These are phyloP conservation scores for Drosophila nasuta DNA, from an alignment of 1,140 invertebrate genomes.

Conservation along the genomic window DNA sequence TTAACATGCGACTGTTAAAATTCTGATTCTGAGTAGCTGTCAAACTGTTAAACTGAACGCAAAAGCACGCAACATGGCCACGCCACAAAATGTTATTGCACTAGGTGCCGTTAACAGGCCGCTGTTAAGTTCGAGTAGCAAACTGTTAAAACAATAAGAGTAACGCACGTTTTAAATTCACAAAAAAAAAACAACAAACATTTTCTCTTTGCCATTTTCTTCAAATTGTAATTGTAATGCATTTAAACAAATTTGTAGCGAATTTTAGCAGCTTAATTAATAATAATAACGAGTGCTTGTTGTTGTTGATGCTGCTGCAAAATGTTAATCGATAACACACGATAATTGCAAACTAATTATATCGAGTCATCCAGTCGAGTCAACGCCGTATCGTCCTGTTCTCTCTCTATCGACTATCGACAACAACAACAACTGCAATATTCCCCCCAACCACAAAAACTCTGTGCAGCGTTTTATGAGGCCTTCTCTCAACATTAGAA, in stretches of 20 bases:
- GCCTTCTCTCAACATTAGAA: slow-evolving; percentile 79
- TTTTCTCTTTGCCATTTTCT: slow-evolving; percentile 24
- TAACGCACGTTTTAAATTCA: slow-evolving; percentile 32
- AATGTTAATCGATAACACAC: slow-evolving; percentile 29
- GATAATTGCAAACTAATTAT: not conserved
- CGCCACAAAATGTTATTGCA: not conserved
- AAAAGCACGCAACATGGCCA: slow-evolving; percentile 8
- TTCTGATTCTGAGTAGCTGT: slow-evolving; percentile 2
- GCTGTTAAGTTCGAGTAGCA: slow-evolving; percentile 28
- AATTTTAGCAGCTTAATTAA: slow-evolving; percentile 15
- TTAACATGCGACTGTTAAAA: slow-evolving; percentile 20
- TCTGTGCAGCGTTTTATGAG: slow-evolving; percentile 60
- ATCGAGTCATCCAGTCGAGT: slow-evolving; percentile 12
- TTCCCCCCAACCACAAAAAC: slow-evolving; percentile 8
- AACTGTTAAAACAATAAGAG: slow-evolving; percentile 18
- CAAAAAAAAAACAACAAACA: not conserved
- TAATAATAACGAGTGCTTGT: slow-evolving; percentile 3
- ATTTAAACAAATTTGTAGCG: slow-evolving; percentile 28
- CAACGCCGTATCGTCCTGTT: not conserved
- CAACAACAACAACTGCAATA: not conserved
- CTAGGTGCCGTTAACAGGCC: slow-evolving; percentile 30
- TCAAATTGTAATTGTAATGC: slow-evolving; percentile 24
- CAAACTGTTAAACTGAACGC: slow-evolving; percentile 1
- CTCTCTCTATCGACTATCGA: too few species aligned
- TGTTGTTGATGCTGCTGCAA: slow-evolving; percentile 49